Evolutionary conservation across 2,797 vertebrate genomes (phyloP).

Genomic region (Melanotaenia parkinsoni): DNA sequence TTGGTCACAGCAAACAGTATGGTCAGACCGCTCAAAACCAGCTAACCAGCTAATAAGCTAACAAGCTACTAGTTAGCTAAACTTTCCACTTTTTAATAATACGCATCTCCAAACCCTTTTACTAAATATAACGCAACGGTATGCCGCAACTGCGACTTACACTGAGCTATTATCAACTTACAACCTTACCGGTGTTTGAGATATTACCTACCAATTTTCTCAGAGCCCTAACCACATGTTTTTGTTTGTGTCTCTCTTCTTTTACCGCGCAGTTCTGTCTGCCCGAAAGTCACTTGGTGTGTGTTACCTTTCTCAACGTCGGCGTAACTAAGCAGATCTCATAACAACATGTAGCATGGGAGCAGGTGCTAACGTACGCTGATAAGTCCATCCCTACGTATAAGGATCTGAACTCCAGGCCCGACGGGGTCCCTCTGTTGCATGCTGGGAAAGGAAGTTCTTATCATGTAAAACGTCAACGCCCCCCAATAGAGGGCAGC

Average conservation of each 20-base stretch:
- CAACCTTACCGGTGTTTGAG: background rate
- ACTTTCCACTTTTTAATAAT: constrained; percentile 41
- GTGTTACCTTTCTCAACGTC: constrained; percentile 8
- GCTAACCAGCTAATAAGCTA: constrained; percentile 66
- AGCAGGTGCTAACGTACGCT: rapidly evolving
- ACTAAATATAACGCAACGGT: background rate
- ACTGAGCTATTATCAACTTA: background rate
- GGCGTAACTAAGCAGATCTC: constrained; percentile 50
- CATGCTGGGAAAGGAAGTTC: constrained; percentile 65
- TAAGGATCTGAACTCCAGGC: constrained; percentile 21
- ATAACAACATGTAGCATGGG: rapidly evolving
- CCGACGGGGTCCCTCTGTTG: background rate
- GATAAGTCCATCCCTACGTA: constrained; percentile 21
- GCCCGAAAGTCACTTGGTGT: constrained; percentile 36
- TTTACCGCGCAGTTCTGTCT: constrained; percentile 81
- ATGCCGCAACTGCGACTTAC: no score
- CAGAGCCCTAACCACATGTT: constrained; percentile 73
- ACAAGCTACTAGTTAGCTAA: constrained; percentile 69
- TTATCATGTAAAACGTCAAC: background rate
- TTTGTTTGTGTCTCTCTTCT: constrained; percentile 80
- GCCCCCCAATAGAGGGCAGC: constrained; percentile 55
- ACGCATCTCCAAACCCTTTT: background rate
- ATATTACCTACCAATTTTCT: constrained; percentile 46
- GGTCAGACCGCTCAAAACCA: constrained; percentile 18
- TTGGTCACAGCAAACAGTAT: constrained; percentile 18